phyloP scores from a whole-genome alignment of 1,140 invertebrate species.

The Agrypnia vestita region DNA sequence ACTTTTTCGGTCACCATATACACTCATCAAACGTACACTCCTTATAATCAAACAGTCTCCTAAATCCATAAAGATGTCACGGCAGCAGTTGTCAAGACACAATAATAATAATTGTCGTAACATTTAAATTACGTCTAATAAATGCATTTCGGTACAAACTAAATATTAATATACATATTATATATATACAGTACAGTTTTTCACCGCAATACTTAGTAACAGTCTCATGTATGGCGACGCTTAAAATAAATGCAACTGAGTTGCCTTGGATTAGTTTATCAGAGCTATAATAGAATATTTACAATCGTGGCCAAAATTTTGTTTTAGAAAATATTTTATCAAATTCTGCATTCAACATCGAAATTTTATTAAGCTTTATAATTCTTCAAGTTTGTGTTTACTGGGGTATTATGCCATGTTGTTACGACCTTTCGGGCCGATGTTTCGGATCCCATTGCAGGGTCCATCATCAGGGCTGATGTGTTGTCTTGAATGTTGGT shows the following conservation, averaged over 20 bases:
- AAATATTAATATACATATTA: not conserved
- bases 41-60: not conserved
- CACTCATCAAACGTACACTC: too few species aligned
- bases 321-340: too few species aligned
- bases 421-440: too few species aligned
- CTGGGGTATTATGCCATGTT: too few species aligned
- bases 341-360: too few species aligned
- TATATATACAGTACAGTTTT: slow-evolving; percentile 15
- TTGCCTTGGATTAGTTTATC: not conserved
- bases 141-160: slow-evolving; percentile 37
- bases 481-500: too few species aligned
- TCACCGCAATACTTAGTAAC: slow-evolving; percentile 7
- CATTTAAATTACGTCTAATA: slow-evolving; percentile 17
- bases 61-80: not conserved
- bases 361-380: not conserved
- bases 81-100: not conserved
- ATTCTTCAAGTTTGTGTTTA: too few species aligned
- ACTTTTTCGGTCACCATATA: not conserved
- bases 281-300: not conserved
- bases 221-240: slow-evolving; percentile 27
- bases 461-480: too few species aligned
- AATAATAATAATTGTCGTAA: not conserved
- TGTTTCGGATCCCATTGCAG: too few species aligned
- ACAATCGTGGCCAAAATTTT: too few species aligned
- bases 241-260: slow-evolving; percentile 1